Evolutionary conservation across 2,113 vertebrate genomes (phyloP), one percentile per base, ranked within the genome.

Genomic region (Heliornis fulica): DNA sequence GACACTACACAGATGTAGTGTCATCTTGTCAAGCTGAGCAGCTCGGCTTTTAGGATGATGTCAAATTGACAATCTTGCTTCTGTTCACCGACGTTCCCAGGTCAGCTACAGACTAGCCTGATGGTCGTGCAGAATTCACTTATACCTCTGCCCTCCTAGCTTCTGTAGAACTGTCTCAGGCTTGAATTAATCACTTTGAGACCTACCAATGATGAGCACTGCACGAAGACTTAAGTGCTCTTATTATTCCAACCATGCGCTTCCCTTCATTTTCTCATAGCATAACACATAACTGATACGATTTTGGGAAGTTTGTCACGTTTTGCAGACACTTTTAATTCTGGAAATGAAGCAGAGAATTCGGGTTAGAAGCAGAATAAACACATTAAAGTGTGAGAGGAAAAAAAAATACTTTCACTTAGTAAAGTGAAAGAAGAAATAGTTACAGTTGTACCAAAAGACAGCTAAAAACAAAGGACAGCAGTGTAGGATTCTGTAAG

Each of bases 391-490:
- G 45, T 9, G 18, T 38, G 41, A 46, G 12, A 50, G 0, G 14
- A 81, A 78, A 57, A 19, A 31, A 3, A 57, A 28, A 68, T 9
- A 40, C 60, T 84, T 88, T n/a, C n/a, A n/a, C n/a, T n/a, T 56
- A 64, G 74, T 28, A 84, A 87, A 66, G 29, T 25, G 65, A 69
- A 87, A 87, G 48, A 80, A 87, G 13, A 93, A 89, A 65, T 48
- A 77, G 56, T 53, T 45, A 54, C 0, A 1, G 28, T 32, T 71
- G 23, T 41, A 85, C 31, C 17, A 87, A 48, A 91, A 76, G 36
- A 53, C 20, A 60, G 34, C 38, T 83, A 75, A 94, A 97, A 95
- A 70, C 75, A 87, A 86, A 92, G n/a, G 10, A 50, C 15, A 83
- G 22, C 29, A 76, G 15, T 15, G 25, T 41, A 94, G 43, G 23